Evolutionary conservation across 2,888 invertebrate species (phyloP).

Genomic region (Laspeyria flexula): DNA sequence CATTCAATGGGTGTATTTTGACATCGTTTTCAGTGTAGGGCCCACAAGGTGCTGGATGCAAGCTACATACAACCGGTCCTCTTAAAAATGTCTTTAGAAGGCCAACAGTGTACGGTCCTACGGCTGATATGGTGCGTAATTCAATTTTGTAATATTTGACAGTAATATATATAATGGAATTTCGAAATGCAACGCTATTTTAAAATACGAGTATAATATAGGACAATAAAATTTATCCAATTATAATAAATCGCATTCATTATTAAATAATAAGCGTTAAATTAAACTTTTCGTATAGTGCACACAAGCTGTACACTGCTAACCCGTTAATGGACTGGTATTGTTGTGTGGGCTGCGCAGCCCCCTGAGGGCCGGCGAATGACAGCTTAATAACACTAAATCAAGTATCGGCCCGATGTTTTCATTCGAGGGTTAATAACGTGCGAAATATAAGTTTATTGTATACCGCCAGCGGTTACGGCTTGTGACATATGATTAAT

Average conservation of each 20-base stretch:
- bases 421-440: constrained; percentile 62
- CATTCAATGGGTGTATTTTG: no score
- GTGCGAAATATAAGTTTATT: constrained; percentile 66
- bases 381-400: constrained; percentile 81
- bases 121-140: no score
- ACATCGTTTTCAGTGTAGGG: no score
- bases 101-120: no score
- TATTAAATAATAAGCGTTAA: neutral
- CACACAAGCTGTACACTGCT: constrained; percentile 27
- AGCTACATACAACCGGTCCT: no score
- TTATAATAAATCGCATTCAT: neutral
- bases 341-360: constrained; percentile 56
- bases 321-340: constrained; percentile 61
- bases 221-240: no score
- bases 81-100: no score
- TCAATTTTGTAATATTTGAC: no score
- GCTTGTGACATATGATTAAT: constrained; percentile 40
- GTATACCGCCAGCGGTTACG: constrained; percentile 33
- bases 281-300: neutral
- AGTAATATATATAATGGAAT: no score
- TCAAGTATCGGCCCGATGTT: constrained; percentile 67
- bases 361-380: constrained; percentile 56
- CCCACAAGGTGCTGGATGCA: no score
- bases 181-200: no score
- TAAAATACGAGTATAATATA: no score